Evolutionary conservation across 1,140 invertebrate species (phyloP), one percentile per base, ranked within the genome.

Genomic region (Popillia japonica): DNA sequence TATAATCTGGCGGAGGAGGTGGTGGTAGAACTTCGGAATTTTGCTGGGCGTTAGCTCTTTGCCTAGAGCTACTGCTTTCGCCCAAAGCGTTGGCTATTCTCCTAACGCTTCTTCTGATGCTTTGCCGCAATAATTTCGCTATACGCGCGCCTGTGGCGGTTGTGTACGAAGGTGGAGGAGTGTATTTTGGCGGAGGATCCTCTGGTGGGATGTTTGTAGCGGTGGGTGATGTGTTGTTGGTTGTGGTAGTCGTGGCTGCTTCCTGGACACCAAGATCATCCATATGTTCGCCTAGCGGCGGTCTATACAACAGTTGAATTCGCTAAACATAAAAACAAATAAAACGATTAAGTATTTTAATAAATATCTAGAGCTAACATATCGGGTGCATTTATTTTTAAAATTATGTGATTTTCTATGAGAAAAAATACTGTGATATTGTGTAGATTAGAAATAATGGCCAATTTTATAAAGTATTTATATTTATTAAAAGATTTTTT

Each of bases 181-280:
- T 97, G 84, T 98, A 97, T 85, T 97, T 97, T 17, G 96, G 96
- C 10, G 96, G 96, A 7, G 95, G 95, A 88, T 96, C 95, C 83
- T 94, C 92, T 9, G 90, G 88, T 17, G 85, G 44, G 79, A 81
- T 77, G 77, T 81, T 72, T 20, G 79, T 11, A 6, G 77, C 41
- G 7, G 72, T 79, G 17, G 73, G 77, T 27, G 81, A 34, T 77
- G 82, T 78, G 82, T 84, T 78, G 59, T 81, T 81, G 79, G 85
- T 79, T 79, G 83, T 81, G 80, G 86, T 61, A 78, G 82, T 74
- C 79, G 86, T 80, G n/a, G 81, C 76, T 7, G 85, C 82, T 74
- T 84, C 83, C 17, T 86, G 82, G 22, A 82, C 81, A 27, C 80
- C 76, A 78, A 84, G 34, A 64, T 87, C 84, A 42, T 84, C 83